Conservation (phyloP, 2,888 invertebrate species). For the Agriopis aurantiaria region DNA sequence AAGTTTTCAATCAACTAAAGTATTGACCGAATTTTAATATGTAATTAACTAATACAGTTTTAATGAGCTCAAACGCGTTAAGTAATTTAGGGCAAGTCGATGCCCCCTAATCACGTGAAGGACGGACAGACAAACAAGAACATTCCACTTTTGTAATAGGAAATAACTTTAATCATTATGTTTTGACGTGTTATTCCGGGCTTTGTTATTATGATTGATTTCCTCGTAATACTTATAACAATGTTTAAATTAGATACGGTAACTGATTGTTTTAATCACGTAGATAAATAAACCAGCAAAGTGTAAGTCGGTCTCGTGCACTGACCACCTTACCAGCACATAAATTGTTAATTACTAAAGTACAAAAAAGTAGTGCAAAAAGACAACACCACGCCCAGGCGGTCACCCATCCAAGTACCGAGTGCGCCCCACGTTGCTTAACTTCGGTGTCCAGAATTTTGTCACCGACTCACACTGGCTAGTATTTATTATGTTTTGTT, state of each 20-base stretch:
- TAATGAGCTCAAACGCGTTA: constrained; percentile 67
- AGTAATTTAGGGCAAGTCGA: constrained; percentile 73
- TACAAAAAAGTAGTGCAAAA: too few relatives aligned
- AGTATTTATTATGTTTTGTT: too few relatives aligned
- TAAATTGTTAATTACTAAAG: too few relatives aligned
- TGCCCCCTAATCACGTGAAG: constrained; percentile 78
- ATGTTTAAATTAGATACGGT: background rate
- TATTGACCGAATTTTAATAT: background rate
- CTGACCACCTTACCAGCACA: too few relatives aligned
- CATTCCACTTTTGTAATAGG: constrained; percentile 42
- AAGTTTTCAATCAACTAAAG: too few relatives aligned
- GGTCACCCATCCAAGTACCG: too few relatives aligned
- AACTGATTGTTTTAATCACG: constrained; percentile 23
- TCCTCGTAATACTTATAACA: constrained; percentile 3
- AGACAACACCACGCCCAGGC: too few relatives aligned
- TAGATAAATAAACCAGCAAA: background rate
- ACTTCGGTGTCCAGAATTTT: too few relatives aligned
- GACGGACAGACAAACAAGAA: constrained; percentile 59
- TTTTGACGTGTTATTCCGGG: constrained; percentile 2
- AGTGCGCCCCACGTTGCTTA: too few relatives aligned
- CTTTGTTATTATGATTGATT: constrained; percentile 5
- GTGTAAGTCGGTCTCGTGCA: too few relatives aligned
- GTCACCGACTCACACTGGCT: too few relatives aligned
- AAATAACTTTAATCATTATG: constrained; percentile 40
- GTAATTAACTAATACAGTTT: constrained; percentile 60